phyloP scores from a whole-genome alignment of 2,113 vertebrate genomes.

The Bujurquina vittata region DNA sequence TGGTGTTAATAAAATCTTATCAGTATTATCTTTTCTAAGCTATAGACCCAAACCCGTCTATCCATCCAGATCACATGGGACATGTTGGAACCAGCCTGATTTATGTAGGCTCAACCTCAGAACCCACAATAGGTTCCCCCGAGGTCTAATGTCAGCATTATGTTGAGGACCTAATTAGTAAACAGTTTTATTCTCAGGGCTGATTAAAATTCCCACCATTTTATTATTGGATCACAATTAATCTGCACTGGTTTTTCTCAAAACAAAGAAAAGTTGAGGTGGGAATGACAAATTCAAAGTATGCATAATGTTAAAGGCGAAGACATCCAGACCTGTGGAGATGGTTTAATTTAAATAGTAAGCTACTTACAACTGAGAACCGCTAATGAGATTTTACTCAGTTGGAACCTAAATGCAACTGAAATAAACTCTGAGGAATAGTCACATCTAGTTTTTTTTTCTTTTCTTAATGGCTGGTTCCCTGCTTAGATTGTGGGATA shows the following conservation, averaged over 20 bases:
- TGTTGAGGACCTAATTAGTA: background rate
- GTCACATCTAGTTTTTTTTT: constrained; percentile 46
- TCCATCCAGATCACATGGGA: background rate
- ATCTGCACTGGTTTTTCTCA: background rate
- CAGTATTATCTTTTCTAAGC: too few species aligned
- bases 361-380: constrained; percentile 29
- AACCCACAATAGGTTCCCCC: background rate
- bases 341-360: constrained; percentile 58
- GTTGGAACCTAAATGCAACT: constrained; percentile 63
- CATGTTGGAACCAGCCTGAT: background rate
- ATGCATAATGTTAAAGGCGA: constrained; percentile 21
- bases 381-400: constrained; percentile 64
- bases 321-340: constrained; percentile 36
- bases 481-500: constrained; percentile 54
- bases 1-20: too few species aligned
- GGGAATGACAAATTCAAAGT: constrained; percentile 18
- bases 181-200: background rate
- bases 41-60: background rate
- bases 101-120: background rate
- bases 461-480: constrained; percentile 50
- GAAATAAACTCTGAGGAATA: constrained; percentile 61
- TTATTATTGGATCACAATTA: background rate
- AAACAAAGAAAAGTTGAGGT: background rate
- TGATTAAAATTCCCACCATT: background rate
- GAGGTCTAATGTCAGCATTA: background rate